Conservation (phyloP, 2,113 vertebrate species). For the Leucoraja erinaceus region DNA sequence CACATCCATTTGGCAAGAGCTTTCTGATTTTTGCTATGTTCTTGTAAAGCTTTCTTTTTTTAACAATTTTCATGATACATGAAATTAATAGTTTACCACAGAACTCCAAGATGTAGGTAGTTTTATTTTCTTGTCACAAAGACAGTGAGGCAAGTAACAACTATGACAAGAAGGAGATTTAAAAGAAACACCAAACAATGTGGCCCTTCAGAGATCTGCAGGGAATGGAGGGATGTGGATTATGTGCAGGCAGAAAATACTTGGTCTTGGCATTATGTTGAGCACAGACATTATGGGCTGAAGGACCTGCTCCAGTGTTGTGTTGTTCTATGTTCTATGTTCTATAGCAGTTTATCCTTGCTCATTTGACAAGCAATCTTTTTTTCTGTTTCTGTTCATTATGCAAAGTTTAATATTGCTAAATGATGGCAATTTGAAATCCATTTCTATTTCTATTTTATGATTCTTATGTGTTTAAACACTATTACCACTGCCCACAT, state of each 20-base stretch:
- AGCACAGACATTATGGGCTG: too few relatives aligned
- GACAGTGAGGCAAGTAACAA: background rate
- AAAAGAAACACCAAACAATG: background rate
- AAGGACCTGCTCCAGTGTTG: too few relatives aligned
- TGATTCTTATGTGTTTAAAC: background rate
- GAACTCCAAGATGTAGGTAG: background rate
- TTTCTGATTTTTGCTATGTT: constrained; percentile 7
- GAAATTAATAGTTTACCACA: constrained; percentile 14
- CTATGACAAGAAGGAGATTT: background rate
- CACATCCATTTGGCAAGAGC: constrained; percentile 20
- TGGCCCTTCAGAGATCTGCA: background rate
- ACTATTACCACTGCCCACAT: background rate
- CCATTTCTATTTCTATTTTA: background rate
- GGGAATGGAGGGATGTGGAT: too few relatives aligned
- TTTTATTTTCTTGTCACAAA: background rate
- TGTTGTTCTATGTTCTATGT: too few relatives aligned
- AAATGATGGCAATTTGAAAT: background rate
- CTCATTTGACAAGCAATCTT: background rate
- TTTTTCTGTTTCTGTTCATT: background rate
- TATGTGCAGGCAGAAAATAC: too few relatives aligned
- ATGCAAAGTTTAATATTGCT: background rate
- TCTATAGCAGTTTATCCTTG: background rate
- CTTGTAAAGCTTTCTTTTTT: background rate
- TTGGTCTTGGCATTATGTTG: too few relatives aligned
- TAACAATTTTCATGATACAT: background rate